Evolutionary conservation across 2,888 invertebrate genomes (phyloP).

Genomic region (Drosophila bunnanda): DNA sequence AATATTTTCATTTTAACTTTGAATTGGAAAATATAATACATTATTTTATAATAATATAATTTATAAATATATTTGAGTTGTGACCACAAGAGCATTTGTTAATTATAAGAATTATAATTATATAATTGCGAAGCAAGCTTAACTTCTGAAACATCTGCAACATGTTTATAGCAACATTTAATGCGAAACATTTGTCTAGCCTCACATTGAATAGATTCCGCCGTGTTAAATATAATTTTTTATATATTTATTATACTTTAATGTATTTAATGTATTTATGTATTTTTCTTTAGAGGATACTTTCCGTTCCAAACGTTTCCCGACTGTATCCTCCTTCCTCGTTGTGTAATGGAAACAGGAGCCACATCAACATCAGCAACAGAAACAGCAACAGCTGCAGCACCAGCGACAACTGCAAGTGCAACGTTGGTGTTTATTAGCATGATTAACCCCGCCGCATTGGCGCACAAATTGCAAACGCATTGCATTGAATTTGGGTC

Average conservation of each 20-base stretch:
- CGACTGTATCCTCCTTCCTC: constrained; percentile 3
- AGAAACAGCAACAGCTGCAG: constrained; percentile 16
- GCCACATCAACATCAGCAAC: constrained; percentile 14
- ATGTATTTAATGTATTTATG: too few relatives aligned
- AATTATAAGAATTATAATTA: too few relatives aligned
- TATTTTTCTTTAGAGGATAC: constrained; percentile 1
- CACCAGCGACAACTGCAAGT: constrained; percentile 53
- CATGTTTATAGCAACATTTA: background rate
- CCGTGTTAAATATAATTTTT: background rate
- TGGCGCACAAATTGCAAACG: constrained; percentile 65
- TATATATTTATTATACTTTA: background rate
- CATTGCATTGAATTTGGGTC: constrained; percentile 70
- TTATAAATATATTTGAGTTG: too few relatives aligned
- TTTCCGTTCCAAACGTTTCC: background rate
- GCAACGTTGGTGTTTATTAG: constrained; percentile 74
- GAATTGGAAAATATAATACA: background rate
- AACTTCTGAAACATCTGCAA: background rate
- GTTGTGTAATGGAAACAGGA: constrained; percentile 23
- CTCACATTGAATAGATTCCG: background rate
- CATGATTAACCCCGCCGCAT: constrained; percentile 69
- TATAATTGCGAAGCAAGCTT: too few relatives aligned
- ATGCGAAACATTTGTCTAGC: background rate
- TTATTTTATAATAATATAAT: background rate
- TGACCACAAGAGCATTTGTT: background rate
- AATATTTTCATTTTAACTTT: rapidly evolving